A percentile compares a stretch with the other conserved stretches of the same genome.
phyloP scores from a whole-genome alignment of 2,797 vertebrate species.

The Aselliscus stoliczkanus region DNA sequence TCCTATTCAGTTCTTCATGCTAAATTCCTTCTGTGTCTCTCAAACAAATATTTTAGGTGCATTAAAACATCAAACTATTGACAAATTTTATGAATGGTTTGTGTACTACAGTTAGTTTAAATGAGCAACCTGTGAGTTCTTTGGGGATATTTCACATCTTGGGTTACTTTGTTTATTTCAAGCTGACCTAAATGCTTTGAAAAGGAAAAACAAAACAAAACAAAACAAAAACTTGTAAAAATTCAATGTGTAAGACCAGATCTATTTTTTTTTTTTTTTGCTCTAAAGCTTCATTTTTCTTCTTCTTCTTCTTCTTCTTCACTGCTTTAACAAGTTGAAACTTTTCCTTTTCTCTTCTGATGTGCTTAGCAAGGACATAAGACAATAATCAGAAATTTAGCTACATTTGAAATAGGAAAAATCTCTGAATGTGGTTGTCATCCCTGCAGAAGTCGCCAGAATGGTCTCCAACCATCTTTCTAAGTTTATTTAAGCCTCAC shows the following conservation, averaged over 20 bases:
- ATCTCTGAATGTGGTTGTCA: background rate
- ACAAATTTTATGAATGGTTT: background rate
- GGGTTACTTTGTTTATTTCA: background rate
- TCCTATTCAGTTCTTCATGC: background rate
- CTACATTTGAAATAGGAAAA: background rate
- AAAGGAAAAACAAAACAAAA: background rate
- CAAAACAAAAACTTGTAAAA: background rate
- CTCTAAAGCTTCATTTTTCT: background rate
- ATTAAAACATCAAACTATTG: background rate
- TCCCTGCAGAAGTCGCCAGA: background rate
- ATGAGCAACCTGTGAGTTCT: background rate
- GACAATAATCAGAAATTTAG: background rate
- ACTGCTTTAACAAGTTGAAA: background rate
- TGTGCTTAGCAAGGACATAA: background rate
- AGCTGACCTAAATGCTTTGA: background rate
- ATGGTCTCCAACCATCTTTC: background rate
- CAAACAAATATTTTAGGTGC: background rate
- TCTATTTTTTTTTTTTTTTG: slow-evolving; percentile 7
- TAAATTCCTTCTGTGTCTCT: background rate
- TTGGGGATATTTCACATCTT: background rate
- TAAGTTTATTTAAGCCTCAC: background rate
- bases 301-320: background rate
- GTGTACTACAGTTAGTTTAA: slow-evolving; percentile 8
- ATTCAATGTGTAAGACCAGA: background rate
- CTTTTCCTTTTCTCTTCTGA: background rate